Percentiles rank a stretch among this genome's conserved stretches.
Evolutionary conservation across 2,797 vertebrate species (phyloP).

Genomic region (Sarcophilus harrisii): DNA sequence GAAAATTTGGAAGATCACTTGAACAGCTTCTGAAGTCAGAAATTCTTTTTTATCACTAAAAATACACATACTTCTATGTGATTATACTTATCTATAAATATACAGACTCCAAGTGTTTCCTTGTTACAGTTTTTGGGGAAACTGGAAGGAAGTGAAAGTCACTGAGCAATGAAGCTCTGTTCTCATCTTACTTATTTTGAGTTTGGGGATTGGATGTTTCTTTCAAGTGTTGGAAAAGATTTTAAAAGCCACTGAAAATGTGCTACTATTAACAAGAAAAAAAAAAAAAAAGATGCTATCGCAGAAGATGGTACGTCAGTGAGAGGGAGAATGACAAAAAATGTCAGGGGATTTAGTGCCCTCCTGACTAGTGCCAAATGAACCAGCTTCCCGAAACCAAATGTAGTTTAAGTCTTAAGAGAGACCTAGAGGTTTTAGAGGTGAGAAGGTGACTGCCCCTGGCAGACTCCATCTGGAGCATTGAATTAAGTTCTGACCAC

Average conservation of each 20-base stretch:
- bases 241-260: not conserved
- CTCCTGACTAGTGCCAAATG: not conserved
- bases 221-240: not conserved
- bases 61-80: constrained; percentile 5
- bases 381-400: not conserved
- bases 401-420: not conserved
- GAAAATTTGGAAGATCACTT: not conserved
- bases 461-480: not conserved
- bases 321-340: not conserved
- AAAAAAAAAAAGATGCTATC: not conserved
- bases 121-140: constrained; percentile 20
- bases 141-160: not conserved
- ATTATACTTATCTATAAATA: constrained; percentile 9
- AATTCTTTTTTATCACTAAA: constrained; percentile 5
- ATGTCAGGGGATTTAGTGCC: not conserved
- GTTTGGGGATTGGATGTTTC: not conserved
- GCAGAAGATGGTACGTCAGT: not conserved
- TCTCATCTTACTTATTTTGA: not conserved
- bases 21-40: constrained; percentile 4
- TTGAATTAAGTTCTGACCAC: not conserved
- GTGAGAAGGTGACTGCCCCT: not conserved
- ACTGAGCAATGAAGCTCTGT: not conserved
- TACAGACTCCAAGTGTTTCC: constrained; percentile 18
- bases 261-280: not conserved
- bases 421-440: not conserved